Evolutionary conservation across 2,113 vertebrate genomes (phyloP).

Genomic region (Pyrgilauda ruficollis): DNA sequence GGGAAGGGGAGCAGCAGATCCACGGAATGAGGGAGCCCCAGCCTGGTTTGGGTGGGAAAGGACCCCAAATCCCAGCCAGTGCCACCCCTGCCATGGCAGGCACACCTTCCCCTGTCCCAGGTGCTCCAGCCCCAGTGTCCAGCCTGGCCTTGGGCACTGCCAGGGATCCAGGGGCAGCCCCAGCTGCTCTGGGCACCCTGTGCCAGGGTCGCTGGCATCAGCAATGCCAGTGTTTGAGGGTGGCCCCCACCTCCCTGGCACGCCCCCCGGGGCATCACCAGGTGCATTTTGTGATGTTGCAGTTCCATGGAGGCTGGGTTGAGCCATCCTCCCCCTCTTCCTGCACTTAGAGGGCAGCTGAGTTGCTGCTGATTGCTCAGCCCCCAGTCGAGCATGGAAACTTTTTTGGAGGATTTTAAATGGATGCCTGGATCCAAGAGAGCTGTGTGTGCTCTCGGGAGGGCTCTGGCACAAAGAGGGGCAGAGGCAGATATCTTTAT

Average conservation of each 20-base stretch:
- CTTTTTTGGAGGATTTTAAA: neutral
- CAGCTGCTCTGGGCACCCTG: neutral
- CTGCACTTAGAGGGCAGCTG: neutral
- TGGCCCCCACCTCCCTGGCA: too few species aligned
- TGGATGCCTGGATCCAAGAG: neutral
- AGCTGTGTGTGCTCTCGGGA: neutral
- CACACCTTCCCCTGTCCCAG: neutral
- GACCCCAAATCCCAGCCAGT: accelerated
- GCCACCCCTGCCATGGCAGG: neutral
- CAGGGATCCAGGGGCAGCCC: neutral
- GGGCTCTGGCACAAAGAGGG: neutral
- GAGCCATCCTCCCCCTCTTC: neutral
- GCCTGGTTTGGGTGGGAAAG: accelerated
- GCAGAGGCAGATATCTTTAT: accelerated
- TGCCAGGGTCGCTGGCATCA: neutral
- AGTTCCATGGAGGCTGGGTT: accelerated
- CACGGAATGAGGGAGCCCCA: neutral
- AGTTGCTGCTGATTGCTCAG: neutral
- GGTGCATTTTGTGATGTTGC: accelerated
- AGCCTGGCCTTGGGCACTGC: neutral
- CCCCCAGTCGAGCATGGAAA: accelerated
- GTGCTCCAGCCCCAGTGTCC: neutral
- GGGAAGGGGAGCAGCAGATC: neutral
- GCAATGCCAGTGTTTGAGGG: accelerated
- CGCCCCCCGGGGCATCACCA: neutral